Conservation (phyloP, 1,140 invertebrate genomes). For the Zaprionus gabonicus region DNA sequence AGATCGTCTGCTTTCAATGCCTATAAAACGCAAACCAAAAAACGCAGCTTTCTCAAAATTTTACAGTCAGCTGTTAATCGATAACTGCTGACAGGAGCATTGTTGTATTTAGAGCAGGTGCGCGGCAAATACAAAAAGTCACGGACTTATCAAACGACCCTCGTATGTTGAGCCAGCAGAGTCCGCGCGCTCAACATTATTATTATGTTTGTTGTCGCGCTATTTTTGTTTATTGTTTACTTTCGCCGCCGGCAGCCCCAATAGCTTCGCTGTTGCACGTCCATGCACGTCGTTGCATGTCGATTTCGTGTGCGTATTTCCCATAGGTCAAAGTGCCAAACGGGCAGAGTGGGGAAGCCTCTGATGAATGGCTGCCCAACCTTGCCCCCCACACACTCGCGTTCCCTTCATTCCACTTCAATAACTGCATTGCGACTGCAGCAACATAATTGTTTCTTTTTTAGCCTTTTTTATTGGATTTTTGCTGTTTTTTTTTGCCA, state of each 20-base stretch:
- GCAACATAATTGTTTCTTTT: not conserved
- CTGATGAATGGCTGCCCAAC: not conserved
- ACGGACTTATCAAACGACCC: too few relatives aligned
- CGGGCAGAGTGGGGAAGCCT: not conserved
- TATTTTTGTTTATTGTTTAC: conserved; percentile 10
- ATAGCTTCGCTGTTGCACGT: not conserved
- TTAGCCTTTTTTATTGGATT: not conserved
- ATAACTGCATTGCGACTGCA: not conserved
- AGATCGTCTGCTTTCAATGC: too few relatives aligned
- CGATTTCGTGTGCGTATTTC: conserved; percentile 2
- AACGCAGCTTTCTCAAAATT: too few relatives aligned
- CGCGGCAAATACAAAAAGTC: too few relatives aligned
- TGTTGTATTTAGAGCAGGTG: too few relatives aligned
- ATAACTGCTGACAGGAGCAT: too few relatives aligned
- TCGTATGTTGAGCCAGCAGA: conserved; percentile 25
- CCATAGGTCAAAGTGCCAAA: conserved; percentile 7
- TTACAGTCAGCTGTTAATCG: too few relatives aligned
- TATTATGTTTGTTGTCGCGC: conserved; percentile 19
- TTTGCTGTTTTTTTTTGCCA: not conserved
- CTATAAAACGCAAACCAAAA: too few relatives aligned
- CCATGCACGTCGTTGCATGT: not conserved
- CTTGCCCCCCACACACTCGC: not conserved
- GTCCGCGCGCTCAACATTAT: conserved; percentile 20
- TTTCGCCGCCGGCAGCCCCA: not conserved
- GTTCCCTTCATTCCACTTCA: not conserved